These are phyloP conservation scores for Dasysyrphus albostriatus DNA, from an alignment of 2,888 invertebrate species.

Conservation along the genomic window DNA sequence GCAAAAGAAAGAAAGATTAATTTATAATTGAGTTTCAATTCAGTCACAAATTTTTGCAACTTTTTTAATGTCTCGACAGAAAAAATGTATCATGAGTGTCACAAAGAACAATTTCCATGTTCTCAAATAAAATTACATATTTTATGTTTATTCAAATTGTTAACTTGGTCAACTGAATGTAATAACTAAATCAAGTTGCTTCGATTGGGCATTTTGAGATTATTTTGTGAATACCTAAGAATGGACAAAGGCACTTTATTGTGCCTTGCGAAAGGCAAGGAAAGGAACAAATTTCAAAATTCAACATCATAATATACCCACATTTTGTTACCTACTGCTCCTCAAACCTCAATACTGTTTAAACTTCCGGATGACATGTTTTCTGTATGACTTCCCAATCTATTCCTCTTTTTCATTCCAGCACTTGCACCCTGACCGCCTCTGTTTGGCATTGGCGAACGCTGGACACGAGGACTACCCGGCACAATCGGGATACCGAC, in stretches of 20 bases:
- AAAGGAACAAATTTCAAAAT: constrained; percentile 10
- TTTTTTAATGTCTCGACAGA: no score
- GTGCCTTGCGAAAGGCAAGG: background rate
- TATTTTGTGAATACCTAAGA: background rate
- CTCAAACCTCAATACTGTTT: constrained; percentile 84
- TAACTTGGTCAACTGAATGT: constrained; percentile 2
- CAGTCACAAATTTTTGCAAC: no score
- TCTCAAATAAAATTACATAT: background rate
- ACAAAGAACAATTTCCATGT: background rate
- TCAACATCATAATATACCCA: constrained; percentile 44
- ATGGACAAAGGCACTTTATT: background rate
- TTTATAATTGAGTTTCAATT: no score
- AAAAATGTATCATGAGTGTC: no score
- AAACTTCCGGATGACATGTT: constrained; percentile 84
- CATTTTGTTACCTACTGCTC: constrained; percentile 2
- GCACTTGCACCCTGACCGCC: constrained; percentile 72
- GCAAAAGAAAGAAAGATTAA: no score
- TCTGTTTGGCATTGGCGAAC: constrained; percentile 83
- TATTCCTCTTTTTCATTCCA: constrained; percentile 81
- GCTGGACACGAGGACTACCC: constrained; percentile 83
- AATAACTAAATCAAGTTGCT: background rate
- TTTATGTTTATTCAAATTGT: constrained; percentile 1
- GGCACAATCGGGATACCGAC: constrained; percentile 82
- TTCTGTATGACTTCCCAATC: constrained; percentile 83
- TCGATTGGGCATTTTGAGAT: background rate